phyloP scores from a whole-genome alignment of 2,113 vertebrate genomes.

The Amphilophus citrinellus region DNA sequence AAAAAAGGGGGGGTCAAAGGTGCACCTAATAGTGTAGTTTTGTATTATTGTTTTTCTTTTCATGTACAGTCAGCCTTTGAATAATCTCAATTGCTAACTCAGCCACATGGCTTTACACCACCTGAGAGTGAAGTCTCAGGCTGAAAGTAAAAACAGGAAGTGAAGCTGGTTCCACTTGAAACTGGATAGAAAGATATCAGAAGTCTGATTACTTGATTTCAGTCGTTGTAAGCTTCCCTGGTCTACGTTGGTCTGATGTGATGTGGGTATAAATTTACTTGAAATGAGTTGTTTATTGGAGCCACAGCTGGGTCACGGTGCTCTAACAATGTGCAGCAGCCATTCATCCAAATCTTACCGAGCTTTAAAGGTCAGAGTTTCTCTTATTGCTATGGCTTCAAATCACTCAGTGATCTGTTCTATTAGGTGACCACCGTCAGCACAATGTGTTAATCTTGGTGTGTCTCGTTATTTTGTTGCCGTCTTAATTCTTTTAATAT shows the following conservation, averaged over 20 bases:
- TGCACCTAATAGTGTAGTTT: no score
- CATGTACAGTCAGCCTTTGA: neutral
- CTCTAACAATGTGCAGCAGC: neutral
- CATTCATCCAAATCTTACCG: neutral
- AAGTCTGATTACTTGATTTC: neutral
- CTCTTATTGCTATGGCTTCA: neutral
- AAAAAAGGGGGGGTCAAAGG: no score
- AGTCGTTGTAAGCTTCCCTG: no score
- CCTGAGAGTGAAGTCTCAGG: neutral
- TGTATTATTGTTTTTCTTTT: neutral
- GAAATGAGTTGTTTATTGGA: neutral
- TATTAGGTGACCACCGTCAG: neutral
- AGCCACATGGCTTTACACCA: neutral
- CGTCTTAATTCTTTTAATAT: neutral
- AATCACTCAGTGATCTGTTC: neutral
- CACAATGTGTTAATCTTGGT: neutral
- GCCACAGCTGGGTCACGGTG: neutral
- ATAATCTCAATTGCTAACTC: neutral
- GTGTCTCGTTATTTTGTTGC: no score
- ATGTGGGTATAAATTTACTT: neutral
- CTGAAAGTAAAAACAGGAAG: neutral
- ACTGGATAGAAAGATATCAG: neutral
- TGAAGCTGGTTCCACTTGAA: neutral
- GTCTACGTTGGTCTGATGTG: neutral
- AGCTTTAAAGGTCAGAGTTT: neutral